Conservation (phyloP, 1,140 invertebrate species). For the Aplysia californica region DNA sequence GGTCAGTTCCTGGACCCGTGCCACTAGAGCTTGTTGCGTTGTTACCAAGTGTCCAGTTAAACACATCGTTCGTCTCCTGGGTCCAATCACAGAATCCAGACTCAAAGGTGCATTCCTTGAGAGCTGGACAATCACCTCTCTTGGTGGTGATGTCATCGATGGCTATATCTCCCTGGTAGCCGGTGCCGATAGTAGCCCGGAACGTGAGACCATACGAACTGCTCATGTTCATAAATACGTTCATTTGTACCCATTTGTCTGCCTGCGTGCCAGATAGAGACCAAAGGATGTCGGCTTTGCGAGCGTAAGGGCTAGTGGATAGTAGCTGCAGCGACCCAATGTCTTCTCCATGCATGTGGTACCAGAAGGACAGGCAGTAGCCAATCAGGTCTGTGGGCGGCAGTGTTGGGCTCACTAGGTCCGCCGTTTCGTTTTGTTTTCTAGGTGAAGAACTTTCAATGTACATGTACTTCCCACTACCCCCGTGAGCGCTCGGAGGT, state of each 20-base stretch:
- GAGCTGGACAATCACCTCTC: constrained; percentile 47
- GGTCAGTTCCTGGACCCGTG: constrained; percentile 55
- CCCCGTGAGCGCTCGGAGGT: constrained; percentile 56
- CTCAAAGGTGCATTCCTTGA: constrained; percentile 78
- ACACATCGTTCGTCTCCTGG: constrained; percentile 78
- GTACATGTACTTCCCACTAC: constrained; percentile 54
- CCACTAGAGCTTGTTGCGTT: constrained; percentile 50
- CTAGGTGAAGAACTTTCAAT: constrained; percentile 55
- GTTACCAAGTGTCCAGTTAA: constrained; percentile 78
- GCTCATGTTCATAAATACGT: constrained; percentile 33
- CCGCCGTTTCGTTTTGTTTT: constrained; percentile 50
- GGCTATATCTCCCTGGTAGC: constrained; percentile 52
- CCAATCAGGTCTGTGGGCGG: constrained; percentile 22
- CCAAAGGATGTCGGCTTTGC: constrained; percentile 24
- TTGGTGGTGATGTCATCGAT: constrained; percentile 59
- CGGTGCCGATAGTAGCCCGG: constrained; percentile 30
- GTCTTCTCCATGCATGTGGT: constrained; percentile 79
- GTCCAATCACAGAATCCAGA: constrained; percentile 79
- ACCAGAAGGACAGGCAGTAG: constrained; percentile 73
- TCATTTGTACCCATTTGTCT: constrained; percentile 46
- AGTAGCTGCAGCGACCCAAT: constrained; percentile 53
- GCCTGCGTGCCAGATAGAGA: constrained; percentile 43
- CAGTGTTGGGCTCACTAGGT: constrained; percentile 35
- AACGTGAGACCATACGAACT: constrained; percentile 45
- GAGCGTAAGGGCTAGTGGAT: constrained; percentile 31